phyloP scores from a whole-genome alignment of 1,140 invertebrate genomes.

The Neodiprion virginianus region DNA sequence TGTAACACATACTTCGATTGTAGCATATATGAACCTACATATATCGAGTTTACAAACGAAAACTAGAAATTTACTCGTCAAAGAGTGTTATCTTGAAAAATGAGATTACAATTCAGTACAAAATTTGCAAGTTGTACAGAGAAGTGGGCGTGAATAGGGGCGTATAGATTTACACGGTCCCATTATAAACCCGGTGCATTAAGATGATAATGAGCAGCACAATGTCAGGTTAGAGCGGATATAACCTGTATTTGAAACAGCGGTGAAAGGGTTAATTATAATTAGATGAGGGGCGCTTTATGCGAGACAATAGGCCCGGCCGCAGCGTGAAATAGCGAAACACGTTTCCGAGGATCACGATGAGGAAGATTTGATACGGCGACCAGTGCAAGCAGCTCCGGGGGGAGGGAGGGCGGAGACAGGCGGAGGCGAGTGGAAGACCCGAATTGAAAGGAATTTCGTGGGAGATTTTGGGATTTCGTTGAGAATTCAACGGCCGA shows the following conservation, averaged over 20 bases:
- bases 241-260: background rate
- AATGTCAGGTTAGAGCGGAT: background rate
- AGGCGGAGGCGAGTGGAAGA: background rate
- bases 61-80: too few relatives aligned
- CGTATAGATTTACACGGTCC: too few relatives aligned
- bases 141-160: too few relatives aligned
- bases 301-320: background rate
- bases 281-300: background rate
- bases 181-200: too few relatives aligned
- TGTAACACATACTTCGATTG: too few relatives aligned
- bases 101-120: too few relatives aligned
- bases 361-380: constrained; percentile 3
- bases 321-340: background rate
- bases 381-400: background rate
- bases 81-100: too few relatives aligned
- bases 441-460: background rate
- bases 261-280: constrained; percentile 13
- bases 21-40: too few relatives aligned
- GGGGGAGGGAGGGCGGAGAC: too few relatives aligned
- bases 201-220: background rate
- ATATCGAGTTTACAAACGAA: too few relatives aligned
- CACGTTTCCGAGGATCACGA: constrained; percentile 4
- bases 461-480: constrained; percentile 1
- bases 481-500: constrained; percentile 1
- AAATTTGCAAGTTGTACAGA: too few relatives aligned